Evolutionary conservation across 2,113 vertebrate species (phyloP), one percentile per base, ranked within the genome.

Genomic region (Chaetorhynchus papuensis): DNA sequence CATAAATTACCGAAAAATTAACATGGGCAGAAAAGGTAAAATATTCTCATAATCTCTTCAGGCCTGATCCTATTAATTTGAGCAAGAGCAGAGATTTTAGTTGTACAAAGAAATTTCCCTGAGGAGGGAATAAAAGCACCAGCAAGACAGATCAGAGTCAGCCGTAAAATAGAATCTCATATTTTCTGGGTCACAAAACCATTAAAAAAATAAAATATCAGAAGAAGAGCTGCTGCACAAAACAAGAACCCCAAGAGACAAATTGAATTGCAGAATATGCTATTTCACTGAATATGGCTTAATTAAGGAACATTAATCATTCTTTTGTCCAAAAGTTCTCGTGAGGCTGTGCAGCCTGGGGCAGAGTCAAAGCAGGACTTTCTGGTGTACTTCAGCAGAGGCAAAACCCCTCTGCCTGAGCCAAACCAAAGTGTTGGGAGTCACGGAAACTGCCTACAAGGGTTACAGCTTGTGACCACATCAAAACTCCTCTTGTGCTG

Each of bases 111-210:
- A 66, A 15, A 92, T 80, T 87, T 92, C 81, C 87, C 75, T 54
- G 85, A 0, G 9, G 87, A 91, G 74, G 39, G 82, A 90, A 94
- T 78, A 90, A 90, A 95, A 91, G 75, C 30, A 27, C 8, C 37
- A 63, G 63, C 50, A 85, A 72, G 44, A 93, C 47, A 87, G 89
- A 93, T 94, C 91, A 91, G 57, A 93, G 83, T 56, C 84, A 93
- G 69, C 59, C 0, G 0, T 75, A 91, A 87, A 97, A 95, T 13
- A 16, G 65, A 83, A 91, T 72, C 53, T 83, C 59, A 42, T 80
- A 4, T 94, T 97, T 97, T 97, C 94, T 97, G 77, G 95, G 96
- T 96, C 92, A 95, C 45, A 90, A 96, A 96, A 95, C 81, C 47
- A 83, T 74, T 88, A 35, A 8, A 33, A 83, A 23, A 17, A 65